Conservation (phyloP, 2,888 invertebrate genomes). For the Cosmia trapezina region DNA sequence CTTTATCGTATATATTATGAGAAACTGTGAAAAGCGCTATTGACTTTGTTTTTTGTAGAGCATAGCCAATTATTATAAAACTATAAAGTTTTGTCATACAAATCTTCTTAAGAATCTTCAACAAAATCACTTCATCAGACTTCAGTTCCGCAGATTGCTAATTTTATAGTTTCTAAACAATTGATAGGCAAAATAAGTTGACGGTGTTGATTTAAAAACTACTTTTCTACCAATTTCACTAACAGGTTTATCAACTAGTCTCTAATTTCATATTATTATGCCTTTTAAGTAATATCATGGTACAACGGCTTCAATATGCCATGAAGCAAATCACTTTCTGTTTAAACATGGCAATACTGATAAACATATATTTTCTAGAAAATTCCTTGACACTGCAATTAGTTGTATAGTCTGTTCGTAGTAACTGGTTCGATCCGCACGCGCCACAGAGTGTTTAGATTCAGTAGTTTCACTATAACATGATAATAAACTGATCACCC, state of each 20-base stretch:
- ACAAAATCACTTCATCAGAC: background rate
- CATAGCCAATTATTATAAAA: background rate
- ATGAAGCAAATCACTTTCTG: conserved; percentile 41
- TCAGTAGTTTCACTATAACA: conserved; percentile 1
- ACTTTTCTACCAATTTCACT: conserved; percentile 35
- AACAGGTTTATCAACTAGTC: conserved; percentile 1
- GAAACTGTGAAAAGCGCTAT: background rate
- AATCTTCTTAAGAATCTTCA: background rate
- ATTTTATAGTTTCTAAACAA: conserved; percentile 24
- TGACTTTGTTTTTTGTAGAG: background rate
- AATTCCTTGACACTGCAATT: conserved; percentile 39
- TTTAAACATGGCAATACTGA: conserved; percentile 36
- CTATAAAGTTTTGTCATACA: background rate
- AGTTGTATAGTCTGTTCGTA: conserved; percentile 7
- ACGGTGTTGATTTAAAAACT: background rate
- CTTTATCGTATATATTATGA: background rate
- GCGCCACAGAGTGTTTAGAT: background rate
- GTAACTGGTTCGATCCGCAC: background rate
- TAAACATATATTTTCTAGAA: conserved; percentile 54
- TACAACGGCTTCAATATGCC: background rate
- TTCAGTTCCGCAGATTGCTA: background rate
- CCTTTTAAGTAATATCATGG: background rate
- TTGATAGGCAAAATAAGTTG: conserved; percentile 15
- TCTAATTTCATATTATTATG: conserved; percentile 19
- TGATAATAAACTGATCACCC: background rate